Conservation (phyloP, 2,113 vertebrate genomes). For the Crotalus helleri region DNA sequence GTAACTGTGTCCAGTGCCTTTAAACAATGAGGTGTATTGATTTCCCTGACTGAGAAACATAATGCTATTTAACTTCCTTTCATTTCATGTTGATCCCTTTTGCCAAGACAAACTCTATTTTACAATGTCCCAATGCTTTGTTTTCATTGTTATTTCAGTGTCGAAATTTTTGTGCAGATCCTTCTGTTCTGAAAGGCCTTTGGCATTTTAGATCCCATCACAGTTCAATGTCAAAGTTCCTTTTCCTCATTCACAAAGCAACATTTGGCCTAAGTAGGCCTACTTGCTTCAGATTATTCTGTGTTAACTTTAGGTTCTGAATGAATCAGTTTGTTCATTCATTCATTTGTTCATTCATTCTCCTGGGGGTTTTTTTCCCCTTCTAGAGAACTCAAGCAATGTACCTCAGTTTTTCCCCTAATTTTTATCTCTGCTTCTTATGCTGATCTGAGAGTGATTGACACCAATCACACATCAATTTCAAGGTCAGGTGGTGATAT, state of each 20-base stretch:
- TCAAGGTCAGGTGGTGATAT: not conserved
- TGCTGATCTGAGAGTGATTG: not conserved
- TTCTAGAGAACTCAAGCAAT: not conserved
- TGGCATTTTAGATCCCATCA: not conserved
- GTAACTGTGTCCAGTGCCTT: not conserved
- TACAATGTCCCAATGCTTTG: not conserved
- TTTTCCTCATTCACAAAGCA: not conserved
- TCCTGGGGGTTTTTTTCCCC: not conserved
- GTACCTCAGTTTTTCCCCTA: not conserved
- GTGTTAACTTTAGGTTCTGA: not conserved
- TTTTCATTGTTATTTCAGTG: not conserved
- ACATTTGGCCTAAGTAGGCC: not conserved
- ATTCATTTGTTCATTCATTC: not conserved
- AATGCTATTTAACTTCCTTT: conserved; percentile 3
- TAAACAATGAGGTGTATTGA: not conserved
- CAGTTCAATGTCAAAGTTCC: not conserved
- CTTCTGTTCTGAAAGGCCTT: not conserved
- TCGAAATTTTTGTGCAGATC: not conserved
- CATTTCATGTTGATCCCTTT: not conserved
- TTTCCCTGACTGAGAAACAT: not conserved
- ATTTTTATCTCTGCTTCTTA: not conserved
- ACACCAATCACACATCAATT: not conserved
- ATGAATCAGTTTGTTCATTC: not conserved
- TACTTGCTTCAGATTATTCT: not conserved
- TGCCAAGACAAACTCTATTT: not conserved